These are phyloP conservation scores for Neocrepidodera transversa DNA, from an alignment of 2,888 invertebrate species.

Conservation along the genomic window DNA sequence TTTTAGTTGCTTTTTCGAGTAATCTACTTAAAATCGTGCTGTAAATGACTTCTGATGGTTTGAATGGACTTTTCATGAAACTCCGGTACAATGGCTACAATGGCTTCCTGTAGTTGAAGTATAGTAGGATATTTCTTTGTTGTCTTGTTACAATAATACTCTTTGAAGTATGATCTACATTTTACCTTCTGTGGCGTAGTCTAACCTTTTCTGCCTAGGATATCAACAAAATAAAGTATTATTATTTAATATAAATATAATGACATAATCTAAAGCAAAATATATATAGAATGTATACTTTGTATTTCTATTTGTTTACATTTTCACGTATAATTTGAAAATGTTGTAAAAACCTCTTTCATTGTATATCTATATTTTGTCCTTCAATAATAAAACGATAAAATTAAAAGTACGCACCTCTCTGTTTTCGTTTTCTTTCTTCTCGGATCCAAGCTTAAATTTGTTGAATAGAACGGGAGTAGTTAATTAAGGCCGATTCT, in stretches of 20 bases:
- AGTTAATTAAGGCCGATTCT: too few species aligned
- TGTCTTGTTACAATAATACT: conserved; percentile 3
- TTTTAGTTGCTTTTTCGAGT: background rate
- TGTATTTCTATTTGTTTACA: too few species aligned
- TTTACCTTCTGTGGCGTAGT: conserved; percentile 9
- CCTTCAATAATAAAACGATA: too few species aligned
- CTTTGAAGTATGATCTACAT: conserved; percentile 6
- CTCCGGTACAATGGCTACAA: background rate
- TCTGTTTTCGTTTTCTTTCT: background rate
- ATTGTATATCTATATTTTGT: too few species aligned
- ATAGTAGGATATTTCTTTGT: background rate
- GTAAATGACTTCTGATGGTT: conserved; percentile 5
- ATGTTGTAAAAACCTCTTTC: too few species aligned
- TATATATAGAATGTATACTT: too few species aligned
- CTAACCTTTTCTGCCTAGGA: conserved; percentile 3
- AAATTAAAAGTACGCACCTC: too few species aligned
- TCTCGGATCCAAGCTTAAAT: background rate
- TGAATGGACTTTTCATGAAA: conserved; percentile 2
- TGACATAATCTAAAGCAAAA: too few species aligned
- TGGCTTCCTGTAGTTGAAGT: background rate
- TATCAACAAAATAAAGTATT: too few species aligned
- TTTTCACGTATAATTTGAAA: too few species aligned
- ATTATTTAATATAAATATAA: too few species aligned
- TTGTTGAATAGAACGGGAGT: background rate
- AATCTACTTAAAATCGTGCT: conserved; percentile 2